Conservation (phyloP, 2,888 invertebrate species). For the Dolomedes plantarius region DNA sequence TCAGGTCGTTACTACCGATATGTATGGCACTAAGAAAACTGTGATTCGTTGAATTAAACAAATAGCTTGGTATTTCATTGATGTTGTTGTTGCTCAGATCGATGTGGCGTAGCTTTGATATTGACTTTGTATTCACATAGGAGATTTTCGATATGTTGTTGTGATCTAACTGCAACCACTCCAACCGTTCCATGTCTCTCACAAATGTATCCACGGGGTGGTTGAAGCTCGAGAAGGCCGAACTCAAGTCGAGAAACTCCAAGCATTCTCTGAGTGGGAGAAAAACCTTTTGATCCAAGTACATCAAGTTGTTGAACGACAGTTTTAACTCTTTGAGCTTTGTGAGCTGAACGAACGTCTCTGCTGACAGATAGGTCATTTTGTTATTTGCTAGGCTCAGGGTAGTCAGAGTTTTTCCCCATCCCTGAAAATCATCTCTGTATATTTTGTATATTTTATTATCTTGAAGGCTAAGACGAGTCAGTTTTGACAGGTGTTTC, state of each 20-base stretch:
- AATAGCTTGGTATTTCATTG: constrained; percentile 82
- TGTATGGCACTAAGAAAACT: constrained; percentile 85
- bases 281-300: constrained; percentile 57
- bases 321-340: constrained; percentile 75
- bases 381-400: constrained; percentile 94
- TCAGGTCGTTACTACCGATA: constrained; percentile 88
- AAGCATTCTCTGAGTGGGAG: constrained; percentile 80
- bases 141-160: constrained; percentile 87
- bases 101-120: constrained; percentile 86
- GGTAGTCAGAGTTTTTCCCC: constrained; percentile 89
- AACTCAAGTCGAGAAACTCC: constrained; percentile 88
- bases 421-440: constrained; percentile 84
- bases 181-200: constrained; percentile 49
- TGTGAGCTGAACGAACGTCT: constrained; percentile 87
- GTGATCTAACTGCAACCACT: constrained; percentile 78
- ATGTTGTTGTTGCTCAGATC: constrained; percentile 91
- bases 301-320: constrained; percentile 74
- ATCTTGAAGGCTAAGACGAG: constrained; percentile 72
- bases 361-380: constrained; percentile 87
- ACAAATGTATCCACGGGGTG: constrained; percentile 13
- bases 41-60: constrained; percentile 82
- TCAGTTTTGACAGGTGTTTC: constrained; percentile 28
- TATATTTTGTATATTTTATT: constrained; percentile 69
- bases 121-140: constrained; percentile 82
- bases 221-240: constrained; percentile 79